phyloP scores from a whole-genome alignment of 2,888 invertebrate species.

The Noctua fimbriata region DNA sequence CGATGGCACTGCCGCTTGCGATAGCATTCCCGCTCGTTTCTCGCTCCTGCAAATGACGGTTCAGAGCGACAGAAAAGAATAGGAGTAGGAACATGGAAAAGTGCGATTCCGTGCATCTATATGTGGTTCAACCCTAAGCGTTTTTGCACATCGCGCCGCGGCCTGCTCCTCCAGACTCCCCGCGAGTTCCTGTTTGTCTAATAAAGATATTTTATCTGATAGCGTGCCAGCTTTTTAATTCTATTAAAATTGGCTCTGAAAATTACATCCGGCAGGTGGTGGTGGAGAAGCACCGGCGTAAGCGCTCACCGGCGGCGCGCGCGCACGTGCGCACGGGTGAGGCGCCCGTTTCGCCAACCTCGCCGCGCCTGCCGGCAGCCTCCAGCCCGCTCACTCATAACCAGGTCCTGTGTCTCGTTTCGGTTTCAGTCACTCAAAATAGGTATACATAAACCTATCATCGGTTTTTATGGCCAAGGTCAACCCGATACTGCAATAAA shows the following conservation, averaged over 20 bases:
- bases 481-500: no score
- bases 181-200: neutral
- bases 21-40: no score
- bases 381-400: slow-evolving; percentile 59
- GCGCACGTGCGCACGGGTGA: neutral
- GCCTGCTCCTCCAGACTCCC: neutral
- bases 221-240: neutral
- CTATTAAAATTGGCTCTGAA: neutral
- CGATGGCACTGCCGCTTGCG: no score
- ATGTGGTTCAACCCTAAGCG: no score
- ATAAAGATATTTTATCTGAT: neutral
- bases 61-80: no score
- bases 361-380: slow-evolving; percentile 64
- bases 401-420: slow-evolving; percentile 32
- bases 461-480: no score
- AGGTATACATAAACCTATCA: neutral
- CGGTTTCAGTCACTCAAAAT: neutral
- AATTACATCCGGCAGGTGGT: slow-evolving; percentile 55
- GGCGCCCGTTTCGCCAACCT: slow-evolving; percentile 33
- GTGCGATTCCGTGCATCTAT: no score
- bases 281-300: slow-evolving; percentile 69
- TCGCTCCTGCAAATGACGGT: no score
- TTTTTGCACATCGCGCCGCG: no score
- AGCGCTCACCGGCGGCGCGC: slow-evolving; percentile 35
- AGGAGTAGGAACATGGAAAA: no score